Evolutionary conservation across 2,113 vertebrate genomes (phyloP), one percentile per base, ranked within the genome.

Genomic region (Pseudorasbora parva): DNA sequence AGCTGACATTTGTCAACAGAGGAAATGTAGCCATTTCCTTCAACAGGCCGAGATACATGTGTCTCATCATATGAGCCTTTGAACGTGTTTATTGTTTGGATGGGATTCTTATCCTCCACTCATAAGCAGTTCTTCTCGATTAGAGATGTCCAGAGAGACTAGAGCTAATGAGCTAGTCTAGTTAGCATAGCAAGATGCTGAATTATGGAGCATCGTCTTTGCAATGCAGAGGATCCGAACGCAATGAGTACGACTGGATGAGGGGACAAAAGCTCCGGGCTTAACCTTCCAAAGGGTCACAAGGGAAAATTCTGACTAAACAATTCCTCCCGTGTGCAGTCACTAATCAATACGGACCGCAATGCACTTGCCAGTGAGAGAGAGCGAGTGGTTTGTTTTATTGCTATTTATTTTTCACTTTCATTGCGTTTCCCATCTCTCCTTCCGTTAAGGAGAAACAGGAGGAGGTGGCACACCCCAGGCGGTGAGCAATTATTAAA

Each of bases 401-500:
- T 54, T 49, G 73, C 47, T 51, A 77, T 83, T 88, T 85, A 72
- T 73, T 73, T 69, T 75, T 59, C 75, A 69, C 69, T 85, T 88
- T 85, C 78, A 87, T 78, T 81, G 83, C 27, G 21, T 82, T 84
- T 45, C 78, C 74, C 62, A 72, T 87, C 57, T 41, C 23, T 75
- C 92, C 94, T 95, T 95, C 92, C 93, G 92, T 95, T 54, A 74
- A 69, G 59, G 27, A 81, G 84, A 57, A 86, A 78, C 62, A 69
- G 83, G 30, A 95, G 95, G 95, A 95, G 94, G 95, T 95, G 95
- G 94, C 93, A 94, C 94, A 94, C 95, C 95, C 94, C 94, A 93
- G 94, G 95, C 95, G 93, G 94, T 84, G 92, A 95, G 94, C 96
- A 96, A 95, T 97, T 96, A 96, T 95, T 95, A 95, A 96, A 96